Percentiles rank a stretch among this genome's conserved stretches.
These are phyloP conservation scores for Malaclemys terrapin DNA, from an alignment of 2,113 vertebrate species.

Conservation along the genomic window DNA sequence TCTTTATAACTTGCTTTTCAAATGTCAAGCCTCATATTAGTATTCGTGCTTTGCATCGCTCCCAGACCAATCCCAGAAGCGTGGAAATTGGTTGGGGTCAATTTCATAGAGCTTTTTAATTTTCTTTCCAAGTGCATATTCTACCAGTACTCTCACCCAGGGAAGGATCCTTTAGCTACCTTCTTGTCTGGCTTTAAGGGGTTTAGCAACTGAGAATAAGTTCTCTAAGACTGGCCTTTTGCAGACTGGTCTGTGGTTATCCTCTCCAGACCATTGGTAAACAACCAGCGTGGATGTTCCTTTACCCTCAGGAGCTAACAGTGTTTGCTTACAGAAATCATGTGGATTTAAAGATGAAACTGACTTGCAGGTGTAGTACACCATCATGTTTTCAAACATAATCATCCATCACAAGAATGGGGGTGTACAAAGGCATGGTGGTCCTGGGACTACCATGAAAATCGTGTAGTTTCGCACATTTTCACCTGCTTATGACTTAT, in stretches of 20 bases:
- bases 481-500: not conserved
- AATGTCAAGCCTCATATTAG: not conserved
- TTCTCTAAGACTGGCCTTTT: not conserved
- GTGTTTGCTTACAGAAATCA: not conserved
- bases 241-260: not conserved
- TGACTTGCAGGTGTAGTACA: not conserved
- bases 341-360: not conserved
- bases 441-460: not conserved
- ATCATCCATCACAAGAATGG: not conserved
- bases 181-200: not conserved
- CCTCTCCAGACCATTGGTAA: not conserved
- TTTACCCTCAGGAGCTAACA: not conserved
- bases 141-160: not conserved
- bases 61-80: not conserved
- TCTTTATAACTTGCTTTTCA: not conserved
- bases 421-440: not conserved
- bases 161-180: not conserved
- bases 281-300: not conserved
- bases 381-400: fast-evolving
- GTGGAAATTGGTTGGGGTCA: not conserved
- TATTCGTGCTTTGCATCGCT: not conserved
- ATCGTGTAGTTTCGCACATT: not conserved
- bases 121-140: fast-evolving
- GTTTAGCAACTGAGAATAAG: not conserved
- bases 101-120: not conserved